A percentile compares a stretch with the other conserved stretches of the same genome.
Evolutionary conservation across 2,797 vertebrate genomes (phyloP).

Genomic region (Paramormyrops hopkinsi): DNA sequence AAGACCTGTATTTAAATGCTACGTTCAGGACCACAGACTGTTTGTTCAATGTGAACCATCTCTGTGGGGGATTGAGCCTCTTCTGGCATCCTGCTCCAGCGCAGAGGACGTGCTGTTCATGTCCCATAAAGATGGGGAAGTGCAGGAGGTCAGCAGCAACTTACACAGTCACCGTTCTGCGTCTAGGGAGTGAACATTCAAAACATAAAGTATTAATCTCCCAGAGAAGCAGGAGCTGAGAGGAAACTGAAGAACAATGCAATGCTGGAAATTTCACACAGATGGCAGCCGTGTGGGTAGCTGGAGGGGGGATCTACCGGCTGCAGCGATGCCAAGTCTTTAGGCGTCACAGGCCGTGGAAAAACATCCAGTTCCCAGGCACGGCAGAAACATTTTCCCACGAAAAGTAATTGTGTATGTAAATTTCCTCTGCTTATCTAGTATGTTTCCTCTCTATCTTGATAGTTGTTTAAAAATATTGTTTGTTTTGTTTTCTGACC

Average conservation of each 20-base stretch:
- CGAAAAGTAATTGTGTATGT: conserved; percentile 55
- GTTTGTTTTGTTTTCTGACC: neutral
- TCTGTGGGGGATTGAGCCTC: conserved; percentile 37
- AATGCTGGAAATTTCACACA: conserved; percentile 39
- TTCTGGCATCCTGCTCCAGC: conserved; percentile 42
- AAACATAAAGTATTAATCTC: conserved; percentile 28
- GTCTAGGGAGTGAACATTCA: conserved; percentile 16
- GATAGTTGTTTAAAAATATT: conserved; percentile 14
- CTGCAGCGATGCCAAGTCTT: conserved; percentile 21
- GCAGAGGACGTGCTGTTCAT: conserved; percentile 35
- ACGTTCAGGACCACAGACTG: neutral
- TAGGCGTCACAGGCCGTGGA: conserved; percentile 40
- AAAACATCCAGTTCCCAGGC: conserved; percentile 36
- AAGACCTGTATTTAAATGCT: conserved; percentile 15
- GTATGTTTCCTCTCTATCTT: conserved; percentile 30
- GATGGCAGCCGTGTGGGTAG: conserved; percentile 8
- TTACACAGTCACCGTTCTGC: neutral
- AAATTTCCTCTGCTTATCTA: conserved; percentile 41
- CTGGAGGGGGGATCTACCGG: conserved; percentile 47
- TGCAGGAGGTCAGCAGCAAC: conserved; percentile 63
- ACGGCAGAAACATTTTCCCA: conserved; percentile 50
- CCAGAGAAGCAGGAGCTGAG: conserved; percentile 46
- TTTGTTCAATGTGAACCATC: conserved; percentile 37
- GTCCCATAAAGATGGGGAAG: conserved; percentile 52
- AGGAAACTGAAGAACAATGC: conserved; percentile 67